Conservation (phyloP, 2,113 vertebrate species). For the Silurus asotus region DNA sequence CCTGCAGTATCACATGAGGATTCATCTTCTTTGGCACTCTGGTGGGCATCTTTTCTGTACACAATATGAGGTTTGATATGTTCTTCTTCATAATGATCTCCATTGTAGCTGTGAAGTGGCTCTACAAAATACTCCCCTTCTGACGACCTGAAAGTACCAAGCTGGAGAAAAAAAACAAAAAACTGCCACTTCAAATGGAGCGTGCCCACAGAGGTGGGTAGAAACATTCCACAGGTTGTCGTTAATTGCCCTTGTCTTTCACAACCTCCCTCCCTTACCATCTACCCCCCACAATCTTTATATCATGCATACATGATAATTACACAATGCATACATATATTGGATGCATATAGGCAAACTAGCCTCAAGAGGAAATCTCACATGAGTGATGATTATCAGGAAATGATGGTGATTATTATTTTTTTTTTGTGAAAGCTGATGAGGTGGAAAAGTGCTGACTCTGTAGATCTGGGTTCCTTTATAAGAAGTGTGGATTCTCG, state of each 20-base stretch:
- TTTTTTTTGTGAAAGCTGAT: constrained; percentile 2
- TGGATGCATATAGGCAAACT: constrained; percentile 53
- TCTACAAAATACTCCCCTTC: constrained; percentile 97
- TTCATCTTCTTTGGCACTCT: constrained; percentile 63
- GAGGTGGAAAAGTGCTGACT: background rate
- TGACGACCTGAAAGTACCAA: constrained; percentile 95
- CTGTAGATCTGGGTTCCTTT: constrained; percentile 19
- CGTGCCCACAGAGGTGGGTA: constrained; percentile 31
- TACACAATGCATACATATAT: constrained; percentile 48
- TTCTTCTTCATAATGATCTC: constrained; percentile 87
- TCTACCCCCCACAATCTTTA: background rate
- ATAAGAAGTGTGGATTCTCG: background rate
- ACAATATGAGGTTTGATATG: constrained; percentile 94
- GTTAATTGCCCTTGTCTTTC: constrained; percentile 41
- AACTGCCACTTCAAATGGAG: constrained; percentile 38
- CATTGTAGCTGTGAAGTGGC: constrained; percentile 83
- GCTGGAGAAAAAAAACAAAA: constrained; percentile 65
- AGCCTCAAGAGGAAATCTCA: constrained; percentile 26
- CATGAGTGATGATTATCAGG: constrained; percentile 62
- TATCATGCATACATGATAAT: constrained; percentile 22
- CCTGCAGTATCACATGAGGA: constrained; percentile 87
- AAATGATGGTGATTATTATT: constrained; percentile 37
- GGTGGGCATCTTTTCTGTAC: constrained; percentile 79
- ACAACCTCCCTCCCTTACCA: constrained; percentile 10
- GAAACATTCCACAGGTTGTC: constrained; percentile 32